A percentile compares a stretch with the other conserved stretches of the same genome.
Evolutionary conservation across 2,113 vertebrate species (phyloP).

Genomic region (Corythoichthys intestinalis): DNA sequence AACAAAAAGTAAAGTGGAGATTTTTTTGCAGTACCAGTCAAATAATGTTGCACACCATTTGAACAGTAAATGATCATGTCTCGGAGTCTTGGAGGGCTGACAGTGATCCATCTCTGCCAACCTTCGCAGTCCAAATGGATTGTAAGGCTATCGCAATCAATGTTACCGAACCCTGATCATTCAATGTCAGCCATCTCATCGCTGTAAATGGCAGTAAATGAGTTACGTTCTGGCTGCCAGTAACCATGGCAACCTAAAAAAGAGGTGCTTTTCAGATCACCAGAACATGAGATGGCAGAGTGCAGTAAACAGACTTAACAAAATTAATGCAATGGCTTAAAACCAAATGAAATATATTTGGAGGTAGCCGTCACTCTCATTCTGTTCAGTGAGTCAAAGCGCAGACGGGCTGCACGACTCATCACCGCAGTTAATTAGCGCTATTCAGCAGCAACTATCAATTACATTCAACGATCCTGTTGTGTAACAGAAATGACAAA

Average conservation of each 20-base stretch:
- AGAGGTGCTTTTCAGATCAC: slow-evolving; percentile 63
- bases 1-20: no score
- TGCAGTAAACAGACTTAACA: slow-evolving; percentile 49
- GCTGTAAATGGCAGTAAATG: no score
- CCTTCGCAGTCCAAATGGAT: no score
- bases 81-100: no score
- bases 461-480: slow-evolving; percentile 18
- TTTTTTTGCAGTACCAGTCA: no score
- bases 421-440: slow-evolving; percentile 35
- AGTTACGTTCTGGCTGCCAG: slow-evolving; percentile 40
- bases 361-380: slow-evolving; percentile 37
- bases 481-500: not conserved
- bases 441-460: slow-evolving; percentile 29
- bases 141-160: no score
- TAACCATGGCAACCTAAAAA: slow-evolving; percentile 68
- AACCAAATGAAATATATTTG: slow-evolving; percentile 32
- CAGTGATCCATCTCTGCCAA: no score
- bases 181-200: no score
- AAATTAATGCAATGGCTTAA: not conserved
- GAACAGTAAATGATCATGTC: no score
- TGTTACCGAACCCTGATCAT: no score
- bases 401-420: slow-evolving; percentile 17
- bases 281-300: slow-evolving; percentile 62
- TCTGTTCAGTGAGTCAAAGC: slow-evolving; percentile 28
- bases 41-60: no score